Percentiles rank a stretch among this genome's conserved stretches.
These are phyloP conservation scores for Lepilemur septentrionalis DNA, from an alignment of 2,797 vertebrate genomes.

Conservation along the genomic window DNA sequence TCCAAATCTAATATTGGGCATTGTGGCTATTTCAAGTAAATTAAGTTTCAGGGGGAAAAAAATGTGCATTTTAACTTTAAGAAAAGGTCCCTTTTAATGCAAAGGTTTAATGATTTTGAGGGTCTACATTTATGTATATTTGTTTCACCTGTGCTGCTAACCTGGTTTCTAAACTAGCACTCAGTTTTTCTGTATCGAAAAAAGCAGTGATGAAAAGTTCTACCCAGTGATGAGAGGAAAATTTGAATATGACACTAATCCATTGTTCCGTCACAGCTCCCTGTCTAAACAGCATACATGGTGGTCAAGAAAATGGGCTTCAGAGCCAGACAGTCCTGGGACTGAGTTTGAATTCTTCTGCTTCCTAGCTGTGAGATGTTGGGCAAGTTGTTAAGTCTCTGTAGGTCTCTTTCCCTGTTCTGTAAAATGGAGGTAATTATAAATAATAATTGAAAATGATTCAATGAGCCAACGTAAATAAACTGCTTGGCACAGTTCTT, in stretches of 20 bases:
- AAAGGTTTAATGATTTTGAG: neutral
- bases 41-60: neutral
- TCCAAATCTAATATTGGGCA: neutral
- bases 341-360: neutral
- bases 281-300: neutral
- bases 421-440: neutral
- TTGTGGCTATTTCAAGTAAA: slow-evolving; percentile 12
- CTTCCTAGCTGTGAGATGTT: neutral
- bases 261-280: neutral
- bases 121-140: neutral
- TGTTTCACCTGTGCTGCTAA: neutral
- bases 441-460: neutral
- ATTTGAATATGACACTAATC: neutral
- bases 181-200: neutral
- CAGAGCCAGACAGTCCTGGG: neutral
- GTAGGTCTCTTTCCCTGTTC: neutral
- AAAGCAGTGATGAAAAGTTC: neutral
- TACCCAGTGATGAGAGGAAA: neutral
- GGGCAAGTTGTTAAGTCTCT: neutral
- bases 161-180: neutral
- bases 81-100: neutral
- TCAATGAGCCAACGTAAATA: neutral
- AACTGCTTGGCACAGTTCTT: neutral
- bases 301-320: slow-evolving; percentile 37
- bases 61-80: neutral